Conservation (phyloP, 2,797 vertebrate genomes). For the Alauda arvensis region DNA sequence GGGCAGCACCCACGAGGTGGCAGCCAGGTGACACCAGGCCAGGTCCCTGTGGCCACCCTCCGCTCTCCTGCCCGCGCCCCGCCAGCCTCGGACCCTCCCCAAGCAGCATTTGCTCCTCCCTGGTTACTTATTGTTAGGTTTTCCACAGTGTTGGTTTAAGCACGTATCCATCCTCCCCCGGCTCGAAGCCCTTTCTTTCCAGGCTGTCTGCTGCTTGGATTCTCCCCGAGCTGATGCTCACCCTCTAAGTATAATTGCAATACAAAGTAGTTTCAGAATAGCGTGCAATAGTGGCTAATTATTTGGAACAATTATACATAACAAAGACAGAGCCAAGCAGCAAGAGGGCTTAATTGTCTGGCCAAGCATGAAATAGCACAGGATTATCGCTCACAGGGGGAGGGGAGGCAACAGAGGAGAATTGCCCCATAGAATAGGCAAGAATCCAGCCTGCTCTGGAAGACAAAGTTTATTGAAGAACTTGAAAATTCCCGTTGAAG, state of each 20-base stretch:
- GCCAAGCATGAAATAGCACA: conserved; percentile 66
- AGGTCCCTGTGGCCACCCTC: not conserved
- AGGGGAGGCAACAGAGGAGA: conserved; percentile 40
- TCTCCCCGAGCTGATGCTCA: conserved; percentile 42
- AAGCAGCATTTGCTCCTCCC: not conserved
- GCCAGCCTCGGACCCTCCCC: not conserved
- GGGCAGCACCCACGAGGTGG: conserved; percentile 47
- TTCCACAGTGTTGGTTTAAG: conserved; percentile 6
- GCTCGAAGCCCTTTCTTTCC: conserved; percentile 26
- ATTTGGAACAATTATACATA: conserved; percentile 67
- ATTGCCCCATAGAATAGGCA: conserved; percentile 59
- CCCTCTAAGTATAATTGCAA: conserved; percentile 54
- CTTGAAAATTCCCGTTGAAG: conserved; percentile 53
- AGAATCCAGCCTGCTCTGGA: conserved; percentile 41
- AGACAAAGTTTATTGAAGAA: conserved; percentile 60
- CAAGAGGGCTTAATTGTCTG: conserved; percentile 64
- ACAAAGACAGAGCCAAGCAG: conserved; percentile 64
- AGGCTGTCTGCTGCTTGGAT: conserved; percentile 41
- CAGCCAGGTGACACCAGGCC: conserved; percentile 27
- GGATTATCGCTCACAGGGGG: conserved; percentile 63
- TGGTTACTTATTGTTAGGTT: not conserved
- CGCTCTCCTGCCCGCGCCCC: not conserved
- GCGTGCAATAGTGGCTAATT: conserved; percentile 59
- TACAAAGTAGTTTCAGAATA: conserved; percentile 59
- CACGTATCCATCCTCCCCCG: not conserved